Evolutionary conservation across 2,113 vertebrate species (phyloP), one percentile per base, ranked within the genome.

Genomic region (Myodes glareolus): DNA sequence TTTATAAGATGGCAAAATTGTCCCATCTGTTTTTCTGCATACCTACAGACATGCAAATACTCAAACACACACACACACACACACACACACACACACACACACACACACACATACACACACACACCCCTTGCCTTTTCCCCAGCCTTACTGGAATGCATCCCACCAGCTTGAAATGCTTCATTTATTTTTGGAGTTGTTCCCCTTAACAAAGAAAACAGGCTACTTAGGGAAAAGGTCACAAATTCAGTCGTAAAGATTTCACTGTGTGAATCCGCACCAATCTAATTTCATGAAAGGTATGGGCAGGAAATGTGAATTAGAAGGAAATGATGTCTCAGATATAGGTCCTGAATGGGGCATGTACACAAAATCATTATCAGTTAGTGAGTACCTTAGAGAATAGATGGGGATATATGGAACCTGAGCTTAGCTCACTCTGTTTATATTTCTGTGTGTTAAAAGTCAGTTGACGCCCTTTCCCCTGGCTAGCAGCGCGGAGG

Each of bases 151-250:
- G 42, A 77, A 3, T 88, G n/a, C 9, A 17, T 85, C 91, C 47
- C 1, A 23, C 50, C 39, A 88, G 50, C 58, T 52, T 23, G 77
- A 94, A 36, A 80, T 36, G 82, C 58, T 33, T 82, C 55, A 75
- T 95, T 97, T 85, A 93, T 96, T 96, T 95, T 82, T 92, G 61
- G 45, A 52, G 76, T 91, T 95, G 8, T 88, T 95, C 76, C 16
- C 36, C 95, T 96, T 96, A n/a, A 88, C 31, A 93, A 61, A 73
- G 36, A 94, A 52, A 91, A 86, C 17, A 93, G 70, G 88, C 25
- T 88, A 58, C 13, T 87, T 94, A 89, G 36, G 52, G 42, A 67
- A 90, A 96, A 89, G 42, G 27, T 92, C 45, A 82, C 12, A n/a
- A n/a, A 7, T 87, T 23, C 21, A 61, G 42, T 89, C 50, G 81